A percentile compares a stretch with the other conserved stretches of the same genome.
These are phyloP conservation scores for Cephus spinipes DNA, from an alignment of 2,888 invertebrate species.

Conservation along the genomic window DNA sequence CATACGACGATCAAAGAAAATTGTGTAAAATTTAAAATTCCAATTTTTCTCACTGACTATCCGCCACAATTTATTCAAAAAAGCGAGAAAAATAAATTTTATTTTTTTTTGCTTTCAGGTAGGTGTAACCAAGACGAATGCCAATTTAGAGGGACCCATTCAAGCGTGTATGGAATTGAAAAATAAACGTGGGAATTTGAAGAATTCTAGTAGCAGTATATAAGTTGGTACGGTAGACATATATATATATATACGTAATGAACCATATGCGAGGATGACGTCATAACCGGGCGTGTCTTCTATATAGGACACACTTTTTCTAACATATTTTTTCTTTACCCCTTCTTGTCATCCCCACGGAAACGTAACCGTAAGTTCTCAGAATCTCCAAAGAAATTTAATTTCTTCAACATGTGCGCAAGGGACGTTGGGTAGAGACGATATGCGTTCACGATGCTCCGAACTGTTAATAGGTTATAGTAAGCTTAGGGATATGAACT, in stretches of 20 bases:
- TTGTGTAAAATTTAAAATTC: too few species aligned
- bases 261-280: conserved; percentile 1
- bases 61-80: too few species aligned
- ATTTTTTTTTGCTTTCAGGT: too few species aligned
- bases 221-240: not conserved
- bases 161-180: not conserved
- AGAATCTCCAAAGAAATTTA: conserved; percentile 48
- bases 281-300: not conserved
- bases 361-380: conserved; percentile 23
- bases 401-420: conserved; percentile 58
- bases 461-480: not conserved
- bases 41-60: too few species aligned
- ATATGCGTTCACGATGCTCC: conserved; percentile 4
- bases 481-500: not conserved
- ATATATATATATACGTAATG: not conserved
- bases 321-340: not conserved
- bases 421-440: conserved; percentile 43
- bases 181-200: not conserved
- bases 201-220: not conserved
- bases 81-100: too few species aligned
- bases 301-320: not conserved
- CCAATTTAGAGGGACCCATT: not conserved
- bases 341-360: not conserved
- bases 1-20: too few species aligned
- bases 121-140: not conserved